Evolutionary conservation across 2,888 invertebrate species (phyloP).

Genomic region (Cheilosia vernalis): DNA sequence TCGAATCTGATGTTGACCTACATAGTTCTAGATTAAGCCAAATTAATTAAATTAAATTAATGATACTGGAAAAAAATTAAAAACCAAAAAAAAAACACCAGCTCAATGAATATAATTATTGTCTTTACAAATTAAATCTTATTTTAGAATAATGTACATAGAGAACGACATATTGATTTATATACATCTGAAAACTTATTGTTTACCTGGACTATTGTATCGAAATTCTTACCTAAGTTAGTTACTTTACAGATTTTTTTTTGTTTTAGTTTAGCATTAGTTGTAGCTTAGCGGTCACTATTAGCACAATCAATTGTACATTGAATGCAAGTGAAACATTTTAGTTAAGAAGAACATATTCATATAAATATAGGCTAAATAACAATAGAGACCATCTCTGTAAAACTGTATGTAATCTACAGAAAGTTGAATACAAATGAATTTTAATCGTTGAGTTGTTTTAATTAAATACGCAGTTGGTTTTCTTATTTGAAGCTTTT

Average conservation of each 20-base stretch:
- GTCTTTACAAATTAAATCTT: slow-evolving; percentile 17
- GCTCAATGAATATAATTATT: slow-evolving; percentile 39
- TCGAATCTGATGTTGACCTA: slow-evolving; percentile 39
- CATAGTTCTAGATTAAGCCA: slow-evolving; percentile 22
- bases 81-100: slow-evolving; percentile 8
- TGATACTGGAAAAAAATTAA: no score
- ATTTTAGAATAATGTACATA: slow-evolving; percentile 56
- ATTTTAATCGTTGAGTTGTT: slow-evolving; percentile 64
- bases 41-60: no score
- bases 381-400: slow-evolving; percentile 51
- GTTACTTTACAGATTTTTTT: neutral
- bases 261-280: slow-evolving; percentile 32
- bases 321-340: slow-evolving; percentile 45
- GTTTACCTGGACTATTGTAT: slow-evolving; percentile 62
- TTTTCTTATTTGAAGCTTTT: neutral
- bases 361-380: slow-evolving; percentile 41
- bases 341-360: slow-evolving; percentile 54
- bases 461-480: slow-evolving; percentile 10
- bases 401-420: slow-evolving; percentile 60
- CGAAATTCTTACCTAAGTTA: slow-evolving; percentile 50
- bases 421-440: slow-evolving; percentile 67
- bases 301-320: slow-evolving; percentile 55
- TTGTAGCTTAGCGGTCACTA: slow-evolving; percentile 28
- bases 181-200: slow-evolving; percentile 45
- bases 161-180: slow-evolving; percentile 14